phyloP scores from a whole-genome alignment of 2,113 vertebrate genomes.

The Nematolebias whitei region DNA sequence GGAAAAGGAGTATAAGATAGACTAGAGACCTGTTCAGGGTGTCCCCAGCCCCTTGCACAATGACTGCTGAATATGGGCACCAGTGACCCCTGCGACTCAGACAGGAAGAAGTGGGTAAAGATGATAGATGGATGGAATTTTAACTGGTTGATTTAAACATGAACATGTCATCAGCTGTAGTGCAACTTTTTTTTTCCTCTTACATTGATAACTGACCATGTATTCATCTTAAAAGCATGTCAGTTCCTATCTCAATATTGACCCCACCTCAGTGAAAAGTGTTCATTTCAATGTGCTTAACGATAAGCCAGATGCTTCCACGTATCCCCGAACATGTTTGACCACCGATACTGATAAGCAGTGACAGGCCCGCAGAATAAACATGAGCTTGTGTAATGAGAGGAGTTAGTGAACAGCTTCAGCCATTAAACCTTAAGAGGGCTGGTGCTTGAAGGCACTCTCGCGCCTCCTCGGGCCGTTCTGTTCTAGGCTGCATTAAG shows the following conservation, averaged over 20 bases:
- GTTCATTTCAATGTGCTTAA: conserved; percentile 55
- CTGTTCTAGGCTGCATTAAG: conserved; percentile 52
- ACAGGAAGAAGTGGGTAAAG: no score
- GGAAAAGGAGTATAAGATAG: no score
- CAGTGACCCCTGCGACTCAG: no score
- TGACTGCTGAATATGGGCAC: no score
- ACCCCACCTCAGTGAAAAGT: conserved; percentile 24
- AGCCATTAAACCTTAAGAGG: conserved; percentile 67
- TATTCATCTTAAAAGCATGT: conserved; percentile 4
- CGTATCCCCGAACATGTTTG: conserved; percentile 56
- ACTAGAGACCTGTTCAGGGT: no score
- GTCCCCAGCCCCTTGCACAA: no score
- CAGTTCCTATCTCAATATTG: conserved; percentile 30
- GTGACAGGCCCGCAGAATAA: conserved; percentile 62
- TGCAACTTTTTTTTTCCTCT: background rate
- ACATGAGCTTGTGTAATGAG: conserved; percentile 68
- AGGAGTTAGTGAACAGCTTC: conserved; percentile 70
- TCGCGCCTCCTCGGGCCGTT: conserved; percentile 49
- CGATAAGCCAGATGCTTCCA: conserved; percentile 63
- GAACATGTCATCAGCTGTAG: background rate
- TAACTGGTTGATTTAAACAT: background rate
- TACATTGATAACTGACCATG: conserved; percentile 9
- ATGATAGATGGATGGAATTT: no score
- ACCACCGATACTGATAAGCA: conserved; percentile 68
- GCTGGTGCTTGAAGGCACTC: conserved; percentile 60